These are phyloP conservation scores for Apamea monoglypha DNA, from an alignment of 2,888 invertebrate species.

Conservation along the genomic window DNA sequence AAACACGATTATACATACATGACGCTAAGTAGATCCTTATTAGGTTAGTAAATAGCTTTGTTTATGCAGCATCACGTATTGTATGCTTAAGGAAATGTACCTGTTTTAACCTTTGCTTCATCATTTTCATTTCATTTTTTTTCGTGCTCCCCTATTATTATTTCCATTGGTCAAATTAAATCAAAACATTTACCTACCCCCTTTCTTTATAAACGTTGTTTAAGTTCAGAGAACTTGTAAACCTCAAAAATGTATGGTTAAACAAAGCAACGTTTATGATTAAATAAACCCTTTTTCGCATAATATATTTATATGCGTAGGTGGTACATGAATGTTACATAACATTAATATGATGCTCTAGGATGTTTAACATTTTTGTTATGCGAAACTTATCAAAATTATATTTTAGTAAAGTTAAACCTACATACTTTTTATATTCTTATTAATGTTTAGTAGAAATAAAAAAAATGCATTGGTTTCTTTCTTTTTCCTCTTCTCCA, in stretches of 20 bases:
- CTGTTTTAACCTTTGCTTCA: not conserved
- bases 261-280: too few species aligned
- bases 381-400: not conserved
- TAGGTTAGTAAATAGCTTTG: conserved; percentile 4
- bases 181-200: not conserved
- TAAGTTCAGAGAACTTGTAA: too few species aligned
- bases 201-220: too few species aligned
- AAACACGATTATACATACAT: conserved; percentile 18
- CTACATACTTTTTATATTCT: too few species aligned
- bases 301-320: not conserved
- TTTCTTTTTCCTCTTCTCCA: not conserved
- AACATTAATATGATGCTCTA: too few species aligned
- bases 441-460: too few species aligned
- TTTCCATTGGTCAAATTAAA: not conserved
- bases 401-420: not conserved
- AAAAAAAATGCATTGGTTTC: not conserved
- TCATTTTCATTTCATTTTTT: not conserved
- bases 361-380: not conserved
- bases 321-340: too few species aligned
- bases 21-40: conserved; percentile 10
- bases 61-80: not conserved
- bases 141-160: not conserved
- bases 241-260: too few species aligned
- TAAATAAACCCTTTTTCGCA: not conserved
- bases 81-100: not conserved